phyloP scores from a whole-genome alignment of 2,797 vertebrate species.

The Mus minutoides region DNA sequence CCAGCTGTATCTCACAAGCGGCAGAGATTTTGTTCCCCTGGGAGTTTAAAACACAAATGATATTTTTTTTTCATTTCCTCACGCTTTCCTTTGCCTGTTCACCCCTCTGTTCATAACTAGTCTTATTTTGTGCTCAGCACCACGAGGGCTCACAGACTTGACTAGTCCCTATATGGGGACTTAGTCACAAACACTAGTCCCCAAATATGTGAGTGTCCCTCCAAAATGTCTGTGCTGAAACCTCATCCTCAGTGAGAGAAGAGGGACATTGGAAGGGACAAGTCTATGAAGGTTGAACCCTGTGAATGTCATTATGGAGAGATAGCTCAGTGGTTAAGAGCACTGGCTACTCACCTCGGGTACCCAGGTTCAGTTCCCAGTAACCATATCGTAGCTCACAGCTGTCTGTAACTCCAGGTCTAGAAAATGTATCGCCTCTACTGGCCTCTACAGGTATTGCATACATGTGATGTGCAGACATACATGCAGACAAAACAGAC shows the following conservation, averaged over 20 bases:
- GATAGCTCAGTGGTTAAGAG: not conserved
- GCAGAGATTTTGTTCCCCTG: not conserved
- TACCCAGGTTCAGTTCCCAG: not conserved
- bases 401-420: not conserved
- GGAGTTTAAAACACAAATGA: not conserved
- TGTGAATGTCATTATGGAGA: not conserved
- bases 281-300: not conserved
- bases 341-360: not conserved
- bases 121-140: not conserved
- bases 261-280: not conserved
- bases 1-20: not conserved
- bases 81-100: not conserved
- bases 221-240: not conserved
- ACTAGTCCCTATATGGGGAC: not conserved
- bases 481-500: not conserved
- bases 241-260: not conserved
- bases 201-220: not conserved
- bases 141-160: not conserved
- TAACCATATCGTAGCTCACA: not conserved
- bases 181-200: too few relatives aligned
- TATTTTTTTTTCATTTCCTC: not conserved
- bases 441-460: not conserved
- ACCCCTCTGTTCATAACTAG: not conserved
- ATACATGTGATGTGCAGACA: not conserved
- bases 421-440: not conserved